Percentiles rank a stretch among this genome's conserved stretches.
Conservation (phyloP, 2,113 vertebrate species). For the Empidonax alnorum region DNA sequence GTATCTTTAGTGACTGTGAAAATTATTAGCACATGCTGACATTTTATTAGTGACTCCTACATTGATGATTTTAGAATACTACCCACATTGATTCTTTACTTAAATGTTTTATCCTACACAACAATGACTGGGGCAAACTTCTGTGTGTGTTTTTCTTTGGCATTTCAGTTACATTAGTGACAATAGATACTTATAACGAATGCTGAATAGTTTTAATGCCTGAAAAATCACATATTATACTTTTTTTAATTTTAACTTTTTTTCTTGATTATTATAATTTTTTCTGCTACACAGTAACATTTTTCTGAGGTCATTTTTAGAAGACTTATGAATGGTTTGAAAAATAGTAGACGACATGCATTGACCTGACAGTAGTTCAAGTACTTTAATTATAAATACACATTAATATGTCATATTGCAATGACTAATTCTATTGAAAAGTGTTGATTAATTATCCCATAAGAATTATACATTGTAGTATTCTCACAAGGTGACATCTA, state of each 20-base stretch:
- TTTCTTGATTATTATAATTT: neutral
- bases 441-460: slow-evolving; percentile 27
- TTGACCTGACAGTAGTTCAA: slow-evolving; percentile 44
- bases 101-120: neutral
- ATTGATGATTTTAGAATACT: neutral
- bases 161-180: neutral
- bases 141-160: neutral
- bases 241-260: neutral
- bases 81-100: neutral
- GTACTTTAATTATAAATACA: slow-evolving; percentile 52
- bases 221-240: neutral
- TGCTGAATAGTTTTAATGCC: neutral
- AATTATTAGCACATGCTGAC: neutral
- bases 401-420: slow-evolving; percentile 33
- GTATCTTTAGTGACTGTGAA: neutral
- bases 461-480: neutral
- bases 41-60: neutral
- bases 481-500: slow-evolving; percentile 46
- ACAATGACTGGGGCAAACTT: neutral
- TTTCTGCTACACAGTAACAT: neutral
- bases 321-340: neutral
- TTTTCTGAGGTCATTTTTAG: neutral
- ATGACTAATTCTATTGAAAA: slow-evolving; percentile 41
- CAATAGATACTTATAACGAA: neutral
- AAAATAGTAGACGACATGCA: neutral